Conservation (phyloP, 2,888 invertebrate genomes). For the Cheilosia soror region DNA sequence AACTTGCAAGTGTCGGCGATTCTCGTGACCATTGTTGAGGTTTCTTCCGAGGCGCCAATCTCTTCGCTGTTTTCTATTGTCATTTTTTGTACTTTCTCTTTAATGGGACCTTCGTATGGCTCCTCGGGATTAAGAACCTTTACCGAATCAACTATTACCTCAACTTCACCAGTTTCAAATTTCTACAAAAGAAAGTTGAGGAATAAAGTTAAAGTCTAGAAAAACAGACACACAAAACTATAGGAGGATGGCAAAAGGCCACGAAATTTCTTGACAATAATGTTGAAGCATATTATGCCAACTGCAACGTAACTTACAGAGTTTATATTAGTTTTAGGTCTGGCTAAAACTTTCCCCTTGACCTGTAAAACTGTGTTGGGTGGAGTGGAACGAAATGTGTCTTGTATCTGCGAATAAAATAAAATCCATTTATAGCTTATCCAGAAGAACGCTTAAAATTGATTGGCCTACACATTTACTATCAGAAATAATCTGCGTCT, state of each 20-base stretch:
- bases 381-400: constrained; percentile 79
- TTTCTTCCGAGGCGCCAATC: constrained; percentile 73
- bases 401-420: constrained; percentile 77
- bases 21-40: constrained; percentile 67
- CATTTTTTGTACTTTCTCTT: constrained; percentile 80
- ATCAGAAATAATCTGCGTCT: constrained; percentile 83
- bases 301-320: constrained; percentile 77
- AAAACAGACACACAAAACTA: too few species aligned
- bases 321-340: constrained; percentile 83
- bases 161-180: constrained; percentile 87
- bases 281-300: too few species aligned
- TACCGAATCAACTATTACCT: constrained; percentile 85
- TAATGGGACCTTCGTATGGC: constrained; percentile 82
- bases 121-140: constrained; percentile 84
- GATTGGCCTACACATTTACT: constrained; percentile 79
- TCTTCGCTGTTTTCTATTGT: constrained; percentile 79
- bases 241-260: too few species aligned
- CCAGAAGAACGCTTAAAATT: background rate
- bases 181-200: constrained; percentile 77
- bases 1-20: constrained; percentile 85
- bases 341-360: constrained; percentile 82
- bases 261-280: too few species aligned
- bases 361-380: constrained; percentile 82
- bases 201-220: background rate
- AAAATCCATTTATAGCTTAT: background rate